These are phyloP conservation scores for Hyaena hyaena DNA, from an alignment of 2,113 vertebrate genomes.

Conservation along the genomic window DNA sequence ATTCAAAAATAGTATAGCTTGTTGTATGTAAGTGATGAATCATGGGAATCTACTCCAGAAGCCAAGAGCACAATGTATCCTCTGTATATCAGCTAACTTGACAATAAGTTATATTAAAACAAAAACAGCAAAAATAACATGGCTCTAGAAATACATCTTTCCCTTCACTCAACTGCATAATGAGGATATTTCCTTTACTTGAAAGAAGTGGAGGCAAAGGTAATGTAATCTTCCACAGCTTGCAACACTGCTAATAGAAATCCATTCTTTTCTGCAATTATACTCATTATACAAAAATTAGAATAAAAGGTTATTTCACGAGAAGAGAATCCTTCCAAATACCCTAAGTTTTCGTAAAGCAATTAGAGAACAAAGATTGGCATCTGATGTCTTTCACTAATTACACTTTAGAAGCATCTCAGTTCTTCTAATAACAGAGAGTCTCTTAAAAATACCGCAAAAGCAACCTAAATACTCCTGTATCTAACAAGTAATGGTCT, in stretches of 20 bases:
- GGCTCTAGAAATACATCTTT: slow-evolving; percentile 8
- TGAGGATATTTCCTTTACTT: slow-evolving; percentile 20
- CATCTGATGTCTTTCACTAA: background rate
- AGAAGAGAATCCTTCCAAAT: background rate
- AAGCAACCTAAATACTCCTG: background rate
- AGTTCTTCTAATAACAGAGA: background rate
- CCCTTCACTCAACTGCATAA: slow-evolving; percentile 6
- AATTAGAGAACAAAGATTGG: background rate
- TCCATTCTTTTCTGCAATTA: background rate
- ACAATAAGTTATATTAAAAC: no score
- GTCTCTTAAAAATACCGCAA: background rate
- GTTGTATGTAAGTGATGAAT: no score
- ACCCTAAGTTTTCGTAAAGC: background rate
- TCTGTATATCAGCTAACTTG: no score
- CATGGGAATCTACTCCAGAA: no score
- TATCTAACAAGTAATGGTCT: background rate
- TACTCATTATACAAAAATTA: background rate
- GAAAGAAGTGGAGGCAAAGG: background rate
- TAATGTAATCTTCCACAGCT: background rate
- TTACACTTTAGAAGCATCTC: background rate
- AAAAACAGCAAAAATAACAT: background rate
- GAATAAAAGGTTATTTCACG: slow-evolving; percentile 26
- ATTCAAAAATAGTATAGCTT: slow-evolving; percentile 11
- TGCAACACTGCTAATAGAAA: background rate
- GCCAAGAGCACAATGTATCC: no score